A percentile compares a stretch with the other conserved stretches of the same genome.
Conservation (phyloP, 2,888 invertebrate species). For the Smittia aterrima region DNA sequence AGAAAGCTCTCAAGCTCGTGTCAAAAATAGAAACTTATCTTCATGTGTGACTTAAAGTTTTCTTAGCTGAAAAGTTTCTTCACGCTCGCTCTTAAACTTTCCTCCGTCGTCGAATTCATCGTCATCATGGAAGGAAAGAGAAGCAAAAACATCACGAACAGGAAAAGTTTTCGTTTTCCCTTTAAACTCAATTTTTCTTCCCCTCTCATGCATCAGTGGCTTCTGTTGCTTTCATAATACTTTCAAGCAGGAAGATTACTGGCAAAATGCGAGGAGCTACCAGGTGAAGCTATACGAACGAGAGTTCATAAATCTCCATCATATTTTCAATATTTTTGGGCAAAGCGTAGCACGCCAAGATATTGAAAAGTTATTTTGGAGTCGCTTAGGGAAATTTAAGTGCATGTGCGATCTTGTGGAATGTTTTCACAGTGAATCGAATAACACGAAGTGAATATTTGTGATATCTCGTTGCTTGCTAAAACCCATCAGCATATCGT, state of each 20-base stretch:
- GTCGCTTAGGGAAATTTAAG: conserved; percentile 1
- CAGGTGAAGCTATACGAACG: no score
- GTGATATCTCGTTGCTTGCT: background rate
- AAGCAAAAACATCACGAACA: background rate
- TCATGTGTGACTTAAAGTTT: no score
- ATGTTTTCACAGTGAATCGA: background rate
- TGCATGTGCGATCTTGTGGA: background rate
- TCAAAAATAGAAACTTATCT: no score
- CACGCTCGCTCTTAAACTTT: no score
- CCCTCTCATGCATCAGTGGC: background rate
- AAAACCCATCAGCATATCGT: background rate
- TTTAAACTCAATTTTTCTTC: background rate
- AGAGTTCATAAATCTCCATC: no score
- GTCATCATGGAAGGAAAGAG: no score
- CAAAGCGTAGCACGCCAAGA: background rate
- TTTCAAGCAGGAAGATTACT: no score
- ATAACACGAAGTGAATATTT: background rate
- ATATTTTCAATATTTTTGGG: no score
- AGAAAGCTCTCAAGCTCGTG: no score
- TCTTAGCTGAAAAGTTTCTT: no score
- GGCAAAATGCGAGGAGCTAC: no score
- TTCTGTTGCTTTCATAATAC: background rate
- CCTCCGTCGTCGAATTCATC: no score
- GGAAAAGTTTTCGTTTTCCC: background rate
- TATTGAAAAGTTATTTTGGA: conserved; percentile 22